Evolutionary conservation across 2,113 vertebrate genomes (phyloP).

Genomic region (Nibea coibor): DNA sequence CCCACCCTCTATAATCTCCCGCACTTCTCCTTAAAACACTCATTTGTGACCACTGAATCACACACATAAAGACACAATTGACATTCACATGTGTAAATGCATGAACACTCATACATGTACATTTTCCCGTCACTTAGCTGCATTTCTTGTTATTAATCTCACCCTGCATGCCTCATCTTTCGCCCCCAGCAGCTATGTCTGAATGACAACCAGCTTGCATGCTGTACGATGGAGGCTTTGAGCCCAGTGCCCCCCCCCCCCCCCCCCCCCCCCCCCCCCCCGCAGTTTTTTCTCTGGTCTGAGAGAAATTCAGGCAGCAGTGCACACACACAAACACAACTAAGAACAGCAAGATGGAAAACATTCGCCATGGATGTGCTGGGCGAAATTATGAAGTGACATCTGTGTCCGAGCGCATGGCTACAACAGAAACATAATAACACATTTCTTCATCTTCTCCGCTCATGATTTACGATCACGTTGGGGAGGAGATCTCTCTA

Average conservation of each 20-base stretch:
- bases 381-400: constrained; percentile 50
- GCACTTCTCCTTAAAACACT: constrained; percentile 22
- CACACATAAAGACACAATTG: neutral
- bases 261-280: constrained; percentile 1
- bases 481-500: neutral
- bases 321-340: constrained; percentile 29
- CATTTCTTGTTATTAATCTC: constrained; percentile 39
- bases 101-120: constrained; percentile 29
- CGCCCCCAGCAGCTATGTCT: constrained; percentile 11
- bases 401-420: constrained; percentile 20
- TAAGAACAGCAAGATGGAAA: constrained; percentile 48
- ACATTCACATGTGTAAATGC: constrained; percentile 2
- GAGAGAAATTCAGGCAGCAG: constrained; percentile 50
- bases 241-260: constrained; percentile 38
- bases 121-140: constrained; percentile 9
- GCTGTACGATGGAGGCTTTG: constrained; percentile 22
- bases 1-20: constrained; percentile 39
- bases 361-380: constrained; percentile 48
- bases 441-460: constrained; percentile 12
- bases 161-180: constrained; percentile 24
- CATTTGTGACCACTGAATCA: constrained; percentile 3
- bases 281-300: constrained; percentile 51
- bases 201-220: constrained; percentile 45
- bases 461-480: constrained; percentile 60
- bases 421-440: constrained; percentile 42